Base-by-base conservation (phyloP, 2,888 invertebrate genomes). In the Cotesia congregata region DNA sequence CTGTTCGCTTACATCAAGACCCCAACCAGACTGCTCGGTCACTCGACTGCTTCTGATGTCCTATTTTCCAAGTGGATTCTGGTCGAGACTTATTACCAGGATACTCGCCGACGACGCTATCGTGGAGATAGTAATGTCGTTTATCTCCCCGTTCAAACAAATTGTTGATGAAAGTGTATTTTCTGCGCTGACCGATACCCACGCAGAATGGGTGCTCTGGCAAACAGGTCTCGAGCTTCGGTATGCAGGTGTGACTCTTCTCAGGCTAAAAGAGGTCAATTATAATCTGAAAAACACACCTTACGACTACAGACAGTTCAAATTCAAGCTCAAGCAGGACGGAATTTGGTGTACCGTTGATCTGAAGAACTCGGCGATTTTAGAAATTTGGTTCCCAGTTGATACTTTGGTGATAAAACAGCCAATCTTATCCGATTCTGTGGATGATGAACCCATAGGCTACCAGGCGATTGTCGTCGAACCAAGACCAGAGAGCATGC, bases 31-130 rank as follows among this genome's bases (percentile, higher is more conserved):
- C 73, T 91, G 91, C 67, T 91, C 93, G 0, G 92, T 95, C 67
- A 92, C 94, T 0, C 92, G 97, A 0, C 91, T 98, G 74, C 91
- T 99, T 12, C 92, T 99, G 7, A 95, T 99, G 93, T 97, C 98
- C 0, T 99, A 99, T 90, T 97, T 99, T 87, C 99, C 99, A 0
- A 95, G 97, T 80, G 99, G 99, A 0, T 99, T 99, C 91, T 99
- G 99, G 98, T 96, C 98, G 0, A 91, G 99, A 1, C 92, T 99
- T 30, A 95, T 97, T 79, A 96, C 98, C 0, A 91, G 98, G n/a
- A 93, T 98, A 78, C 90, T 98, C 76, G 97, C 97, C 0, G 98
- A 98, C 87, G 94, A 95, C 81, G 93, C 94, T 50, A 94, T 97
- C 17, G 93, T 95, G 0, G 94, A 94, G 79, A 95, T 95, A 9